Percentiles rank a stretch among this genome's conserved stretches.
Conservation (phyloP, 2,113 vertebrate species). For the Cavia aperea region DNA sequence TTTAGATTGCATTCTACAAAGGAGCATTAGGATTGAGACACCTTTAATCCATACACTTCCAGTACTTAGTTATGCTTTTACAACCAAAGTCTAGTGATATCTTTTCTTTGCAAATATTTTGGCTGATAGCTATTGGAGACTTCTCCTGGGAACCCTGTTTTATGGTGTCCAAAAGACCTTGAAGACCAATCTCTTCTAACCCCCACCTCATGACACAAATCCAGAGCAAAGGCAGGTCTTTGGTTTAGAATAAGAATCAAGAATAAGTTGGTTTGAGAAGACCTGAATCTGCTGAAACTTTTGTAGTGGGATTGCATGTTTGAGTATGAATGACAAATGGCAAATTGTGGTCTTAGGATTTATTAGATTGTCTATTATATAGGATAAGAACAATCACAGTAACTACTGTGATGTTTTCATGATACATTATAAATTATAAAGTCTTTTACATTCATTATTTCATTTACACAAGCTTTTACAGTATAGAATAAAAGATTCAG, state of each 20-base stretch:
- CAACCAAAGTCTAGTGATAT: background rate
- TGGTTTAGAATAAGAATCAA: background rate
- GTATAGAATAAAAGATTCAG: background rate
- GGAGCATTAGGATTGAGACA: background rate
- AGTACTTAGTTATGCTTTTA: background rate
- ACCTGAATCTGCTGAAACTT: background rate
- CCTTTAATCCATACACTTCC: background rate
- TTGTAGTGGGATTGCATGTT: background rate
- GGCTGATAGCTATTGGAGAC: background rate
- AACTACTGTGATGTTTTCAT: conserved; percentile 3
- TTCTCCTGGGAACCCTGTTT: background rate
- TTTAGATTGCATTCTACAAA: background rate
- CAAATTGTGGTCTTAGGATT: background rate
- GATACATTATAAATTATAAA: background rate
- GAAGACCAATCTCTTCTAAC: background rate
- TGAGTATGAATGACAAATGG: background rate
- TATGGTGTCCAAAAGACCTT: background rate
- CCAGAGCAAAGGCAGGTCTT: background rate
- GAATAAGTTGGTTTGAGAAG: background rate
- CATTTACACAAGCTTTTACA: background rate
- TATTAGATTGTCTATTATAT: background rate
- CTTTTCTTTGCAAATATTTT: background rate
- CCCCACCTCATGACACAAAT: background rate
- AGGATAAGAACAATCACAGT: background rate
- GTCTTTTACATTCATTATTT: background rate